A percentile compares a stretch with the other conserved stretches of the same genome.
phyloP scores from a whole-genome alignment of 2,888 invertebrate genomes.

The Aromia moschata region DNA sequence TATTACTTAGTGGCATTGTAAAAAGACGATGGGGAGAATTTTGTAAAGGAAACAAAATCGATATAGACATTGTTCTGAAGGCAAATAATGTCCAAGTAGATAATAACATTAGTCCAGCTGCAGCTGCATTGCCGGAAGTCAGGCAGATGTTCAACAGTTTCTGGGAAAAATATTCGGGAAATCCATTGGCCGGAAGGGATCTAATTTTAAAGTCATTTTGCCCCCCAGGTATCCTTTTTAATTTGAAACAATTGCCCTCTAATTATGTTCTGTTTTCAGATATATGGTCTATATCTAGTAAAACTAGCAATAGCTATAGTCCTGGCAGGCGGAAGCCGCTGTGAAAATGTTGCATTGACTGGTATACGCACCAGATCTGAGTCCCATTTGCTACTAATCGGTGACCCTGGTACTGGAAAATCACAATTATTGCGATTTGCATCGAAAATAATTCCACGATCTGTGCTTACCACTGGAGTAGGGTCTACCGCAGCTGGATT shows the following conservation, averaged over 20 bases:
- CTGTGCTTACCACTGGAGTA: slow-evolving; percentile 86
- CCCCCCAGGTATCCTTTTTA: no score
- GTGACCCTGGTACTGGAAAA: slow-evolving; percentile 91
- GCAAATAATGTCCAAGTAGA: slow-evolving; percentile 78
- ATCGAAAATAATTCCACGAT: slow-evolving; percentile 72
- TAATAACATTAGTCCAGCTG: slow-evolving; percentile 63
- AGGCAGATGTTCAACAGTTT: slow-evolving; percentile 75
- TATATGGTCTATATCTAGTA: slow-evolving; percentile 87
- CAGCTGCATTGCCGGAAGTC: slow-evolving; percentile 71
- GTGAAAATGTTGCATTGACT: slow-evolving; percentile 60
- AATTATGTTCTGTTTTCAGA: slow-evolving; percentile 63
- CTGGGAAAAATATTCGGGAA: slow-evolving; percentile 72
- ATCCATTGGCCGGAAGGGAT: slow-evolving; percentile 79
- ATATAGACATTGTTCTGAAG: slow-evolving; percentile 76
- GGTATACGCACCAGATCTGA: slow-evolving; percentile 72
- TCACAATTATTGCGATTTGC: slow-evolving; percentile 80
- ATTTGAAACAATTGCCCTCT: no score
- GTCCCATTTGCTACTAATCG: slow-evolving; percentile 85
- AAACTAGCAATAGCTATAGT: slow-evolving; percentile 84
- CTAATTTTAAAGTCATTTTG: slow-evolving; percentile 82
- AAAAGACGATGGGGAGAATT: slow-evolving; percentile 77
- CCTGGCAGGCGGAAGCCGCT: slow-evolving; percentile 68
- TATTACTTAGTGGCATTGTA: slow-evolving; percentile 75
- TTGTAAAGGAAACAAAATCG: slow-evolving; percentile 68
- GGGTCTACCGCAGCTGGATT: slow-evolving; percentile 89